Percentiles rank a stretch among this genome's conserved stretches.
Conservation (phyloP, 2,113 vertebrate genomes). For the Silurus asotus region DNA sequence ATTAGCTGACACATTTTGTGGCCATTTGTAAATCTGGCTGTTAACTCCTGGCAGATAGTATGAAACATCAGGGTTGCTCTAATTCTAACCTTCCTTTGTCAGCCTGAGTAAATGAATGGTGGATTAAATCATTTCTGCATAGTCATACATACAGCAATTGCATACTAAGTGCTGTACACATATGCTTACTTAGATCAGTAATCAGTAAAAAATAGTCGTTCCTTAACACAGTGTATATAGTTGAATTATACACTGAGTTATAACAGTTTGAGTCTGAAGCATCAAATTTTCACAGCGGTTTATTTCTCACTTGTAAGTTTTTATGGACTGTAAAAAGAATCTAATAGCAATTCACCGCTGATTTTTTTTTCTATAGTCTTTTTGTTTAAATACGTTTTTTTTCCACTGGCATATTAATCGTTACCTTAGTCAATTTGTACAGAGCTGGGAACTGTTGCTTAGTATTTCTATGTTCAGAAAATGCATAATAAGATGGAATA, state of each 20-base stretch:
- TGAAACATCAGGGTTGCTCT: background rate
- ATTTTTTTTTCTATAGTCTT: background rate
- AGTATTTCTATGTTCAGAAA: constrained; percentile 10
- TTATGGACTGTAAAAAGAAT: background rate
- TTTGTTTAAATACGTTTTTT: background rate
- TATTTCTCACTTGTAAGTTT: background rate
- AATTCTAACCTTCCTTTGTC: background rate
- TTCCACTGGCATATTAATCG: background rate
- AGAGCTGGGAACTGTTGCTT: constrained; percentile 17
- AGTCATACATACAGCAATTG: background rate
- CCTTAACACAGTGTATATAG: background rate
- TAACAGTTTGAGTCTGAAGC: background rate
- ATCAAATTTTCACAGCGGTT: background rate
- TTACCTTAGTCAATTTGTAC: background rate
- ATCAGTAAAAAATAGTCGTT: background rate
- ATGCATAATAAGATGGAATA: background rate
- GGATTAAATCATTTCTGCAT: background rate
- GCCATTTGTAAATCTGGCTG: background rate
- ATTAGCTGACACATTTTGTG: background rate
- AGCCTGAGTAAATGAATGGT: background rate
- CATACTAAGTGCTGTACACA: background rate
- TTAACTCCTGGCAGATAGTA: background rate
- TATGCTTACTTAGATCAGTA: background rate
- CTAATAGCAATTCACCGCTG: background rate
- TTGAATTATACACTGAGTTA: background rate